phyloP scores from a whole-genome alignment of 1,140 invertebrate species.

The Belonocnema kinseyi region DNA sequence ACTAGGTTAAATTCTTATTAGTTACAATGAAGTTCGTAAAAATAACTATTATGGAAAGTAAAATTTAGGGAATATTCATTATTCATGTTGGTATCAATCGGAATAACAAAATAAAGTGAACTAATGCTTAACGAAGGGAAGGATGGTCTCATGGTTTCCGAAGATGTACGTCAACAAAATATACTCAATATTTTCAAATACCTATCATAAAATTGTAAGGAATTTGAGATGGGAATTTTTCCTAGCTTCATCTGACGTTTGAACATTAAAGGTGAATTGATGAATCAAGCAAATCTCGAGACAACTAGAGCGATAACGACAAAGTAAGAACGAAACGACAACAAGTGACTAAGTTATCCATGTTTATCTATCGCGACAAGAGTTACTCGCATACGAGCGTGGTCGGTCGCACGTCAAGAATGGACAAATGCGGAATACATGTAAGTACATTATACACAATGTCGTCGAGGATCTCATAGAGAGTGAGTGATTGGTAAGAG shows the following conservation, averaged over 20 bases:
- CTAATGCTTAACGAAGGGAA: too few relatives aligned
- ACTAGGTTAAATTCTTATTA: too few relatives aligned
- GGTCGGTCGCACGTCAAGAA: neutral
- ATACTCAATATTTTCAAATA: too few relatives aligned
- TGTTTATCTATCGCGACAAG: constrained; percentile 4
- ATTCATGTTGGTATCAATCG: too few relatives aligned
- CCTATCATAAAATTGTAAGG: too few relatives aligned
- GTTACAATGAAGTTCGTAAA: too few relatives aligned
- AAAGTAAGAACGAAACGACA: neutral
- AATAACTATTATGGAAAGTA: too few relatives aligned
- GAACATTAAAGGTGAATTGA: neutral
- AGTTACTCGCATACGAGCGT: constrained; percentile 16
- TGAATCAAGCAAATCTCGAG: constrained; percentile 17
- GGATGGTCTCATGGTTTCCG: too few relatives aligned
- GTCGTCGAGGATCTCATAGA: neutral
- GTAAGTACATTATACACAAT: neutral
- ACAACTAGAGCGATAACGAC: constrained; percentile 2
- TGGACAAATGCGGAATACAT: constrained; percentile 21
- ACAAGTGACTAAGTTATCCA: constrained; percentile 10
- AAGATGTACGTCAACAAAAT: too few relatives aligned
- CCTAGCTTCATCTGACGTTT: neutral
- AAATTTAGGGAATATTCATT: too few relatives aligned
- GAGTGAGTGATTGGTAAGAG: neutral
- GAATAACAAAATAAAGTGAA: too few relatives aligned
- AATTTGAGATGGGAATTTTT: too few relatives aligned